Evolutionary conservation across 2,113 vertebrate genomes (phyloP).

Genomic region (Takifugu bimaculatus): DNA sequence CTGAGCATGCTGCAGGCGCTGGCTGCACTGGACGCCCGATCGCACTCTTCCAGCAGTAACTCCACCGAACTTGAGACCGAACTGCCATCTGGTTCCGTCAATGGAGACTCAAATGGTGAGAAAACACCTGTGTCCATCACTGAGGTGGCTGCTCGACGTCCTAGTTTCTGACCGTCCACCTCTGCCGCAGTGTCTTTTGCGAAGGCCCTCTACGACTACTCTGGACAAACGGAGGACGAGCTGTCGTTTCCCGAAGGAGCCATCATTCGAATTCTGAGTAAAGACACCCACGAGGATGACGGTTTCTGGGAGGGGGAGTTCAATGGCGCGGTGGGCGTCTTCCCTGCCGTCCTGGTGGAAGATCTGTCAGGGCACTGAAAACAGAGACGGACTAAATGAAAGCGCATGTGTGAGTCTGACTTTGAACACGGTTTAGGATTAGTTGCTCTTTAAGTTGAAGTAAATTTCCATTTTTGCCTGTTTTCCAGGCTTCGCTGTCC

Average conservation of each 20-base stretch:
- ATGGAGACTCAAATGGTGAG: constrained; percentile 80
- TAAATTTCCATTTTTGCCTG: neutral
- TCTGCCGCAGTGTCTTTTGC: constrained; percentile 54
- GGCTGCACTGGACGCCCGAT: constrained; percentile 86
- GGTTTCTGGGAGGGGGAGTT: constrained; percentile 99
- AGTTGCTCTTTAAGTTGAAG: neutral
- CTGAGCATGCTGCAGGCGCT: constrained; percentile 96
- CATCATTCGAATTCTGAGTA: constrained; percentile 94
- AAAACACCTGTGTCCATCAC: too few species aligned
- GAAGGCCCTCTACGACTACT: constrained; percentile 90
- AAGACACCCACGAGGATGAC: constrained; percentile 93
- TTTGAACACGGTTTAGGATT: neutral
- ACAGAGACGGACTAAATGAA: constrained; percentile 68
- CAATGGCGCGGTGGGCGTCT: constrained; percentile 85
- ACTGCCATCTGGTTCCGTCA: constrained; percentile 79
- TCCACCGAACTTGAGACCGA: constrained; percentile 85
- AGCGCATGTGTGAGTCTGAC: constrained; percentile 31
- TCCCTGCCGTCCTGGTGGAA: constrained; percentile 93
- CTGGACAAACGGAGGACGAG: constrained; percentile 92
- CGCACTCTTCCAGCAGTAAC: constrained; percentile 92
- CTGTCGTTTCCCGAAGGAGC: constrained; percentile 95
- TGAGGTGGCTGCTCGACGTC: too few species aligned
- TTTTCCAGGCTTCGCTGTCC: constrained; percentile 57
- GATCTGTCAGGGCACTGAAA: constrained; percentile 81
- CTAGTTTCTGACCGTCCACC: too few species aligned